phyloP scores from a whole-genome alignment of 2,797 vertebrate species.

The Botia almorhae region DNA sequence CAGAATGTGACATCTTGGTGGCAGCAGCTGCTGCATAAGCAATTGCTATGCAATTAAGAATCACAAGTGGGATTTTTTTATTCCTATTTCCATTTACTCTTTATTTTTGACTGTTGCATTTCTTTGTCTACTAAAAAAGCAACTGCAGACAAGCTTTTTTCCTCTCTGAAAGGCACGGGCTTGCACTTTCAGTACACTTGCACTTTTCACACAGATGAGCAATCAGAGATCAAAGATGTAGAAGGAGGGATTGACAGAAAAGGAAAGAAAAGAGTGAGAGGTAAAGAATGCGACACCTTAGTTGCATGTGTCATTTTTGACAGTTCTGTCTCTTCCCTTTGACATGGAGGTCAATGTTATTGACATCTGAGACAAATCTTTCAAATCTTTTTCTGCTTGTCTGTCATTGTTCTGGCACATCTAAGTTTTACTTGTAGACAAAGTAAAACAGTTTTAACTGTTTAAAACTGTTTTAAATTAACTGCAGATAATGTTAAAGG shows the following conservation, averaged over 20 bases:
- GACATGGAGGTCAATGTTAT: conserved; percentile 21
- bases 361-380: conserved; percentile 35
- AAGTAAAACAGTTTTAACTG: no score
- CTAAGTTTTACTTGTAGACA: background rate
- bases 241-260: background rate
- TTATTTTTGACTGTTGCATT: background rate
- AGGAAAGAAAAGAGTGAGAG: conserved; percentile 5
- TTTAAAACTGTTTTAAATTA: background rate
- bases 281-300: conserved; percentile 5
- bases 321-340: conserved; percentile 32
- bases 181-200: background rate
- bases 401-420: background rate
- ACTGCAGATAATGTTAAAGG: background rate
- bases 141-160: background rate
- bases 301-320: conserved; percentile 31
- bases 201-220: background rate
- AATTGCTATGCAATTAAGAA: conserved; percentile 26
- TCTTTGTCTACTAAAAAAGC: background rate
- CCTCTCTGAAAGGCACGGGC: background rate
- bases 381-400: background rate
- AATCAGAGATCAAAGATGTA: conserved; percentile 24
- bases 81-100: background rate
- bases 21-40: conserved; percentile 15
- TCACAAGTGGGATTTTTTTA: background rate
- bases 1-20: conserved; percentile 37